A percentile compares a stretch with the other conserved stretches of the same genome.
These are phyloP conservation scores for Fukomys damarensis DNA, from an alignment of 2,113 vertebrate species.

Conservation along the genomic window DNA sequence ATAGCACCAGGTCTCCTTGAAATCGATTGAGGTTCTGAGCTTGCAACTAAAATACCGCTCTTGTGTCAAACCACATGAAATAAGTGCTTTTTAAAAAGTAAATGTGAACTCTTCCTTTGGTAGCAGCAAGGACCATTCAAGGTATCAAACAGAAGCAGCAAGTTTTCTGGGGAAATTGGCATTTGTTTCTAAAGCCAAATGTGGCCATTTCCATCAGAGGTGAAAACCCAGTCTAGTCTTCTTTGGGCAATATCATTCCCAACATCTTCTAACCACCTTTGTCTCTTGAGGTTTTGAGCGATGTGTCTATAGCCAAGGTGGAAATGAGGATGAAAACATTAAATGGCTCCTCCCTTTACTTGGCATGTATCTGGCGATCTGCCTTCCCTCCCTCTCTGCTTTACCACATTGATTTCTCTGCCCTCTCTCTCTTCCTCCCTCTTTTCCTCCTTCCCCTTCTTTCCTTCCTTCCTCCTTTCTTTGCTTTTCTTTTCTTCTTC, in stretches of 20 bases:
- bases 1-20: slow-evolving; percentile 32
- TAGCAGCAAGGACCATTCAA: slow-evolving; percentile 34
- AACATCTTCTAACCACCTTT: background rate
- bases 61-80: slow-evolving; percentile 59
- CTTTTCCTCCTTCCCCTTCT: background rate
- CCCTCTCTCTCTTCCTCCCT: too few relatives aligned
- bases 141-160: slow-evolving; percentile 42
- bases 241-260: background rate
- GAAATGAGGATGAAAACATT: background rate
- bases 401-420: background rate
- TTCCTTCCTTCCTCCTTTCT: background rate
- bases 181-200: slow-evolving; percentile 49
- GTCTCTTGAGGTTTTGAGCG: background rate
- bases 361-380: background rate
- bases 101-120: slow-evolving; percentile 54
- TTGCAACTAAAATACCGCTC: slow-evolving; percentile 5
- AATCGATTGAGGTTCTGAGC: slow-evolving; percentile 12
- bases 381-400: background rate
- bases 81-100: slow-evolving; percentile 64
- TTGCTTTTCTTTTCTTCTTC: too few relatives aligned
- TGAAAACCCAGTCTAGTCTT: background rate
- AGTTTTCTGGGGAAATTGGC: background rate
- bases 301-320: background rate
- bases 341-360: background rate
- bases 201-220: background rate